phyloP scores from a whole-genome alignment of 2,888 invertebrate species.

The Lithophane leautieri region DNA sequence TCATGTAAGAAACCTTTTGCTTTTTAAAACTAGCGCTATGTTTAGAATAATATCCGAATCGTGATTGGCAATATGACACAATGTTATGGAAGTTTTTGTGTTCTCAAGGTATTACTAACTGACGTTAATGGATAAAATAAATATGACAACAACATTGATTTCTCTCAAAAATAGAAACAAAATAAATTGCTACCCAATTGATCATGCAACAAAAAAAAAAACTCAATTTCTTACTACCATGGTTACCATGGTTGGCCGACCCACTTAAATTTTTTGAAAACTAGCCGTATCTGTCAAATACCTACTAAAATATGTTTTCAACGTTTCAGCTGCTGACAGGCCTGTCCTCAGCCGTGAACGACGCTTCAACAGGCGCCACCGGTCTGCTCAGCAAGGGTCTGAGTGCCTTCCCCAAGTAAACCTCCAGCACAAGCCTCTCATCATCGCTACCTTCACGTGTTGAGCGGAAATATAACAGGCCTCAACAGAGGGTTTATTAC shows the following conservation, averaged over 20 bases:
- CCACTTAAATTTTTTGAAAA: neutral
- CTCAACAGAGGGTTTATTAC: conserved; percentile 10
- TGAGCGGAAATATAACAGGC: conserved; percentile 70
- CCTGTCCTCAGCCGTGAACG: conserved; percentile 81
- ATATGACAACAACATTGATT: neutral
- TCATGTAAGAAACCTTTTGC: conserved; percentile 72
- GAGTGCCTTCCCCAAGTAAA: conserved; percentile 84
- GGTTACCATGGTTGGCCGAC: neutral
- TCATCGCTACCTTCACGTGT: conserved; percentile 56
- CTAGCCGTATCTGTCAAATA: neutral
- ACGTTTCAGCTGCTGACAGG: conserved; percentile 82
- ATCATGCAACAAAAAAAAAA: conserved; percentile 1
- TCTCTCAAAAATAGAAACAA: neutral
- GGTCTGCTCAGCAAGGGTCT: conserved; percentile 89
- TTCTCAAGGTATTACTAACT: neutral
- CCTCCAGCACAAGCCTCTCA: conserved; percentile 30
- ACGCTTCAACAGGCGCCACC: conserved; percentile 85
- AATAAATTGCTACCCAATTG: neutral
- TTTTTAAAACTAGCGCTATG: neutral
- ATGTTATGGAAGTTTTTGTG: neutral
- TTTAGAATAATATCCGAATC: neutral
- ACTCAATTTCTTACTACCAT: neutral
- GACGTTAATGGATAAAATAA: neutral
- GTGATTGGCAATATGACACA: neutral
- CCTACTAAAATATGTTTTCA: conserved; percentile 12